Evolutionary conservation across 2,797 vertebrate genomes (phyloP).

Genomic region (Falco columbarius): DNA sequence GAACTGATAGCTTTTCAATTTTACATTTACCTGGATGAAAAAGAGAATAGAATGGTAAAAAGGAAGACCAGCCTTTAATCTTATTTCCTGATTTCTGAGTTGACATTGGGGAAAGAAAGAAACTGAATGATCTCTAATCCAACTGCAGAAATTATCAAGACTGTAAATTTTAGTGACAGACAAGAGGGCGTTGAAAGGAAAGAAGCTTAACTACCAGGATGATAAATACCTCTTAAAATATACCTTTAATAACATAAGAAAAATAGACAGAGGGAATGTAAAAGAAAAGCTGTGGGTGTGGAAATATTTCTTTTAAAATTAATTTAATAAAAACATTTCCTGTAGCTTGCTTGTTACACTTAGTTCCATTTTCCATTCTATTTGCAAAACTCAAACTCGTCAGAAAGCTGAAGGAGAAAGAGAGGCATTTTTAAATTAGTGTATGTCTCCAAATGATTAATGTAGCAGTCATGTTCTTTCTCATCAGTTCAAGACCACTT

Average conservation of each 20-base stretch:
- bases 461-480: slow-evolving; percentile 48
- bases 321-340: neutral
- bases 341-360: neutral
- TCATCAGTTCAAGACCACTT: slow-evolving; percentile 64
- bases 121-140: neutral
- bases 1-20: neutral
- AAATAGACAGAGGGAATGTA: neutral
- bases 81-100: neutral
- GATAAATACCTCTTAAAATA: slow-evolving; percentile 6
- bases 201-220: neutral
- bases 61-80: neutral
- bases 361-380: neutral
- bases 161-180: slow-evolving; percentile 14
- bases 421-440: slow-evolving; percentile 50
- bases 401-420: slow-evolving; percentile 25
- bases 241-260: neutral
- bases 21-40: neutral
- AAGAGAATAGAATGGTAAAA: neutral
- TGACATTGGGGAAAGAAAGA: neutral
- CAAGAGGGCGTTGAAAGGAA: neutral
- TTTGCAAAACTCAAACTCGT: slow-evolving; percentile 9
- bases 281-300: neutral
- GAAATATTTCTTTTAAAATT: neutral
- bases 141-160: neutral
- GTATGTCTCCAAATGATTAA: slow-evolving; percentile 56